Evolutionary conservation across 2,888 invertebrate genomes (phyloP).

Genomic region (Caenorhabditis becei): DNA sequence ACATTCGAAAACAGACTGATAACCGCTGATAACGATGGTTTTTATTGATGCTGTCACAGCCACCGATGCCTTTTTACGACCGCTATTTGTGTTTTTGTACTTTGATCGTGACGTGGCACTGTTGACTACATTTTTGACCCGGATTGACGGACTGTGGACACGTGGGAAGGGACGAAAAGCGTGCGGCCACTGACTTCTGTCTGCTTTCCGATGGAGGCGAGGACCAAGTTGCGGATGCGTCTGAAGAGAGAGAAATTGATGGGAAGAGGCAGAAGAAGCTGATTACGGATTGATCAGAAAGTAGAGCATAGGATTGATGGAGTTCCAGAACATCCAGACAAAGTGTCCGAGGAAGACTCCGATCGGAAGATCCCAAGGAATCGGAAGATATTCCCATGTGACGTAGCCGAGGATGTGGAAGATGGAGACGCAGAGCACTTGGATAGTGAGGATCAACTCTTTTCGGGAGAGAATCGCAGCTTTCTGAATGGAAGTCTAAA

Average conservation of each 20-base stretch:
- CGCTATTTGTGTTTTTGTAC: not conserved
- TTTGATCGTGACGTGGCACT: constrained; percentile 11
- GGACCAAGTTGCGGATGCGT: constrained; percentile 49
- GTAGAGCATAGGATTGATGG: constrained; percentile 65
- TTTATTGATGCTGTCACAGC: constrained; percentile 8
- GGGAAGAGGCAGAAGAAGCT: not conserved
- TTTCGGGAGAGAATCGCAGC: constrained; percentile 61
- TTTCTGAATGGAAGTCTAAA: constrained; percentile 53
- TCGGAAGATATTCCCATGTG: constrained; percentile 68
- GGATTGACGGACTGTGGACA: constrained; percentile 48
- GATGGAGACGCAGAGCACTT: constrained; percentile 62
- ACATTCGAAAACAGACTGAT: constrained; percentile 39
- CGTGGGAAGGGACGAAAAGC: constrained; percentile 40
- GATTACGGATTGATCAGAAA: constrained; percentile 65
- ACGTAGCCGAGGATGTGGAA: constrained; percentile 67
- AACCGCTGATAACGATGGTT: constrained; percentile 15
- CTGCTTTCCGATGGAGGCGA: constrained; percentile 43
- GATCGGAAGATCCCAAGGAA: constrained; percentile 63
- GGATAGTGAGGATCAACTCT: constrained; percentile 64
- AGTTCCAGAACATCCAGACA: constrained; percentile 72
- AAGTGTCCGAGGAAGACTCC: constrained; percentile 68
- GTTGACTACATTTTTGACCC: constrained; percentile 26
- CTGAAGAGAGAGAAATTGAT: constrained; percentile 22
- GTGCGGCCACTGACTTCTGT: constrained; percentile 44
- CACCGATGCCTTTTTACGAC: not conserved